Evolutionary conservation across 1,140 invertebrate species (phyloP).

Genomic region (Diorhabda sublineata): DNA sequence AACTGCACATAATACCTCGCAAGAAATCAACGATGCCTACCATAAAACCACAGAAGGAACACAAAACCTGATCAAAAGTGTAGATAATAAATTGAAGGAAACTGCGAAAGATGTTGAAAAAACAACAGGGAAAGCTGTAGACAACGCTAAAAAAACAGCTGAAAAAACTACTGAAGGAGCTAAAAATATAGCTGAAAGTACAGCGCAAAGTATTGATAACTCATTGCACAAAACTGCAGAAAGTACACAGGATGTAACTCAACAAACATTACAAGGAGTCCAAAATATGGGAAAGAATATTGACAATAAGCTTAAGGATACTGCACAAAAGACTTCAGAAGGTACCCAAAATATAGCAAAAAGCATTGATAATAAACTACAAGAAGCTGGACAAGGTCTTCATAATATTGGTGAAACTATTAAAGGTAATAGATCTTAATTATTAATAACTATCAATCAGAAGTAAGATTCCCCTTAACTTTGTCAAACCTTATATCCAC

Average conservation of each 20-base stretch:
- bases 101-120: slow-evolving; percentile 20
- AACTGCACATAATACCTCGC: slow-evolving; percentile 12
- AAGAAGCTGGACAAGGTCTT: slow-evolving; percentile 18
- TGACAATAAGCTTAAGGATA: slow-evolving; percentile 25
- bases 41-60: slow-evolving; percentile 9
- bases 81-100: slow-evolving; percentile 24
- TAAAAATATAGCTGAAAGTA: slow-evolving; percentile 10
- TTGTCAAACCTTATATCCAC: too few relatives aligned
- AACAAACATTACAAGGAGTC: slow-evolving; percentile 17
- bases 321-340: slow-evolving; percentile 21
- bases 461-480: too few relatives aligned
- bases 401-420: not conserved
- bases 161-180: slow-evolving; percentile 12
- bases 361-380: slow-evolving; percentile 24
- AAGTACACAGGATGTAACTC: slow-evolving; percentile 6
- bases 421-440: too few relatives aligned
- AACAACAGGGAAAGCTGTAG: slow-evolving; percentile 4
- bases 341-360: slow-evolving; percentile 18
- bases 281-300: slow-evolving; percentile 23
- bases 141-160: slow-evolving; percentile 13
- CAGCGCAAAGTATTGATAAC: slow-evolving; percentile 18
- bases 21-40: slow-evolving; percentile 18
- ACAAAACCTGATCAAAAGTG: slow-evolving; percentile 17
- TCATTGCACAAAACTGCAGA: slow-evolving; percentile 26
- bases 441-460: too few relatives aligned